Percentiles rank a stretch among this genome's conserved stretches.
These are phyloP conservation scores for Thymelicus lineola DNA, from an alignment of 2,888 invertebrate genomes.

Conservation along the genomic window DNA sequence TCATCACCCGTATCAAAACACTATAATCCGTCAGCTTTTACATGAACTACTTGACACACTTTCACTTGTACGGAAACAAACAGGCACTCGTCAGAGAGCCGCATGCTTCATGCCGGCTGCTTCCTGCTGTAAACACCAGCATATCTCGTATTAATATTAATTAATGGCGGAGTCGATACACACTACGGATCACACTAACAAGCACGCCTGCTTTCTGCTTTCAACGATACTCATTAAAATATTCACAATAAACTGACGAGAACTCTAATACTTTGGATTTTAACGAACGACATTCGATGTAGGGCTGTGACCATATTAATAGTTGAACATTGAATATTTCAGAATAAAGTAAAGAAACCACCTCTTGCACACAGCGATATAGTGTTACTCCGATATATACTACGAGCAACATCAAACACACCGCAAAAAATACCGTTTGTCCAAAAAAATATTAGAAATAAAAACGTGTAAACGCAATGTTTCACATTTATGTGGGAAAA, in stretches of 20 bases:
- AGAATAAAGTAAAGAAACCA: too few relatives aligned
- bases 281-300: not conserved
- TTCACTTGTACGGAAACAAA: slow-evolving; percentile 25
- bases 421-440: too few relatives aligned
- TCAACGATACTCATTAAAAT: slow-evolving; percentile 6
- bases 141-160: slow-evolving; percentile 26
- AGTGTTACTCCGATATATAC: too few relatives aligned
- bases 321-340: too few relatives aligned
- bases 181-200: slow-evolving; percentile 26
- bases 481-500: too few relatives aligned
- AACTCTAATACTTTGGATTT: not conserved
- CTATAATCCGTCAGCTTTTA: slow-evolving; percentile 10
- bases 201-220: slow-evolving; percentile 16
- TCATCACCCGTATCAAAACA: not conserved
- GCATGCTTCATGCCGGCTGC: not conserved
- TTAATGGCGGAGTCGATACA: slow-evolving; percentile 21
- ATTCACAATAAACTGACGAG: not conserved
- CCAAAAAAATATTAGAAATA: too few relatives aligned
- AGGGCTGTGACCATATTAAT: too few relatives aligned
- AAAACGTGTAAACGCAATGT: too few relatives aligned
- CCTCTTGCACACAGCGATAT: too few relatives aligned
- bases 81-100: not conserved
- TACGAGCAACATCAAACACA: too few relatives aligned
- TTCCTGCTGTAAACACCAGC: slow-evolving; percentile 19
- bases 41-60: slow-evolving; percentile 29